Conservation (phyloP, 2,888 invertebrate genomes). For the Drosophila sordidula region DNA sequence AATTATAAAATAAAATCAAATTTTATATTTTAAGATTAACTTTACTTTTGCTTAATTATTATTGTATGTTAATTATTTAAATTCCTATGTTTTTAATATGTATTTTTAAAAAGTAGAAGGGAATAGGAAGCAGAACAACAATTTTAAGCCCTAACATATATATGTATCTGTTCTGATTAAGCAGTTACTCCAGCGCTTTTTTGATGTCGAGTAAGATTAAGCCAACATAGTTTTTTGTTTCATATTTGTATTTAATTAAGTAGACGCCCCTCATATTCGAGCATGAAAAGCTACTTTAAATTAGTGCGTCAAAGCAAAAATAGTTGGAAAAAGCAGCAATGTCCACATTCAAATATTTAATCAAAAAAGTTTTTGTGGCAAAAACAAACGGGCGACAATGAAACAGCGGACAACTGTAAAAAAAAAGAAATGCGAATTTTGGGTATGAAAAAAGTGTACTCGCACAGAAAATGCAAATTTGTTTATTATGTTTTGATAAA, state of each 20-base stretch:
- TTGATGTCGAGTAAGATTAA: not conserved
- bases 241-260: constrained; percentile 16
- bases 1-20: not conserved
- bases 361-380: constrained; percentile 58
- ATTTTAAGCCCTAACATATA: too few relatives aligned
- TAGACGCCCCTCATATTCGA: constrained; percentile 16
- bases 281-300: constrained; percentile 50
- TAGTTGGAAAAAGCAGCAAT: constrained; percentile 19
- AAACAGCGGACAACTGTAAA: constrained; percentile 26
- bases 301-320: constrained; percentile 35
- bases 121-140: too few relatives aligned
- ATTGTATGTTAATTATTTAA: too few relatives aligned
- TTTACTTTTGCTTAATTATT: too few relatives aligned
- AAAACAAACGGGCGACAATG: constrained; percentile 32
- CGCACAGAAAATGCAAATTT: constrained; percentile 69
- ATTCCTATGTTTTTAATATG: too few relatives aligned
- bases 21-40: too few relatives aligned
- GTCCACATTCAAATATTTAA: constrained; percentile 54
- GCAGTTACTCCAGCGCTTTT: not conserved
- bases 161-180: too few relatives aligned
- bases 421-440: constrained; percentile 13
- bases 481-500: constrained; percentile 76
- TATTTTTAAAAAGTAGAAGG: too few relatives aligned
- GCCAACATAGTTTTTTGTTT: not conserved
- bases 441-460: constrained; percentile 15